phyloP scores from a whole-genome alignment of 2,888 invertebrate genomes.

The Noctua janthe region DNA sequence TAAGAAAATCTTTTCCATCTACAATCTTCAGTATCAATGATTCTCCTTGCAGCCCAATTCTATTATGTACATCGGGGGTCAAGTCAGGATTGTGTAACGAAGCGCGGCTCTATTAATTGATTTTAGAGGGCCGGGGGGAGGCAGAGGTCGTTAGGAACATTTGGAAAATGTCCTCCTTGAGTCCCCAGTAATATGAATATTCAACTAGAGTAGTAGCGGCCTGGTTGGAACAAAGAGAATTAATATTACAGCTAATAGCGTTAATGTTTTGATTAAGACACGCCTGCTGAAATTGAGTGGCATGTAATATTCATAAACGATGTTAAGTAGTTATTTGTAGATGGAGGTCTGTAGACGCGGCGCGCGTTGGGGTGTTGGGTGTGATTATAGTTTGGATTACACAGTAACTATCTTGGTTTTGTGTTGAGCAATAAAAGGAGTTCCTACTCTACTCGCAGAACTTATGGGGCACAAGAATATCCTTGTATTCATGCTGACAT shows the following conservation, averaged over 20 bases:
- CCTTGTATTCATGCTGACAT: not conserved
- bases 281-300: slow-evolving; percentile 78
- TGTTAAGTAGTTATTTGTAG: slow-evolving; percentile 64
- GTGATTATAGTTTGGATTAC: slow-evolving; percentile 16
- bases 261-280: slow-evolving; percentile 79
- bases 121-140: slow-evolving; percentile 73
- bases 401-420: not conserved
- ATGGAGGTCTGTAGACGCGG: slow-evolving; percentile 27
- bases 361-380: not conserved
- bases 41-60: slow-evolving; percentile 73
- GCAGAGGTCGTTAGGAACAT: slow-evolving; percentile 67
- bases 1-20: slow-evolving; percentile 45
- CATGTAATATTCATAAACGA: slow-evolving; percentile 74
- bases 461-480: not conserved
- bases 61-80: slow-evolving; percentile 79
- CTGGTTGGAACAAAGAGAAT: slow-evolving; percentile 76
- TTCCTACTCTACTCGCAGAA: not conserved
- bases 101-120: slow-evolving; percentile 85
- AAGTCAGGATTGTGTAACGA: slow-evolving; percentile 81
- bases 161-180: slow-evolving; percentile 67
- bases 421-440: not conserved
- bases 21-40: slow-evolving; percentile 58
- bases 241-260: slow-evolving; percentile 75
- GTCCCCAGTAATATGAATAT: slow-evolving; percentile 78
- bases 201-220: slow-evolving; percentile 75